phyloP scores from a whole-genome alignment of 2,888 invertebrate species.

The Torymus texanus region DNA sequence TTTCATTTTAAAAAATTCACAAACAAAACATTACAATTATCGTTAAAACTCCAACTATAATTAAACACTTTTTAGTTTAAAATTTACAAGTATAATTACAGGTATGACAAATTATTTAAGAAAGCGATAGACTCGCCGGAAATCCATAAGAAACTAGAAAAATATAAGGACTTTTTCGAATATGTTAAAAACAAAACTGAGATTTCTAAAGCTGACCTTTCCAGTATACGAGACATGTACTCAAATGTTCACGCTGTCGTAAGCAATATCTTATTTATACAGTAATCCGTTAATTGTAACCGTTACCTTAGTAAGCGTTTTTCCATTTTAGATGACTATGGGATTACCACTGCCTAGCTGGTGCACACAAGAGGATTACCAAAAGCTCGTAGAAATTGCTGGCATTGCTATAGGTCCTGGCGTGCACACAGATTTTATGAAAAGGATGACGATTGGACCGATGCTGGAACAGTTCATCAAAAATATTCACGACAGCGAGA shows the following conservation, averaged over 20 bases:
- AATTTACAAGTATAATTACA: neutral
- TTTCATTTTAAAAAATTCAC: no score
- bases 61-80: neutral
- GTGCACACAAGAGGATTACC: neutral
- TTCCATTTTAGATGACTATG: constrained; percentile 2
- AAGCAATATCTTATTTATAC: neutral
- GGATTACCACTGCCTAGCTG: constrained; percentile 4
- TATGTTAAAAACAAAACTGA: neutral
- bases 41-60: no score
- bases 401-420: neutral
- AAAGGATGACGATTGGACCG: neutral
- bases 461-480: neutral
- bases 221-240: neutral
- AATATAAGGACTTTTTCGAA: neutral
- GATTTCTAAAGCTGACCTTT: neutral
- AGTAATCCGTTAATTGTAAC: no score
- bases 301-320: no score
- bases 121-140: neutral
- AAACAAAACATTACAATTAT: no score
- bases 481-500: neutral
- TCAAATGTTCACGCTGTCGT: neutral
- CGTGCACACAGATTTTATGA: neutral
- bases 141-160: neutral
- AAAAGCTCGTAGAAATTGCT: neutral
- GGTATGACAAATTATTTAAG: neutral